These are phyloP conservation scores for Eueremaeus valkanovi DNA, from an alignment of 2,888 invertebrate genomes.

Conservation along the genomic window DNA sequence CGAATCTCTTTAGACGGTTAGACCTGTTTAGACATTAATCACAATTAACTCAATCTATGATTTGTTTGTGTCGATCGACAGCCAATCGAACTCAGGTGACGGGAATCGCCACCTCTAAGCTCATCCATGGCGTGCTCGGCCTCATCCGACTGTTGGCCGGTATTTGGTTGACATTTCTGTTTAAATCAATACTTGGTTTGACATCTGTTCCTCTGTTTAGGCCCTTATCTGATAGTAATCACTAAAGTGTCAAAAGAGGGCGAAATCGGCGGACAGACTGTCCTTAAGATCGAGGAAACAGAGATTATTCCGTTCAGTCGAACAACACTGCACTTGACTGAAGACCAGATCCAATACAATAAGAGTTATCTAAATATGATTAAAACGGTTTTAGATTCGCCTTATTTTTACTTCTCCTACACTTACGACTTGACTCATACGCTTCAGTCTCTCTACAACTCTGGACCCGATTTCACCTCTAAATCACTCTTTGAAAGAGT, in stretches of 20 bases:
- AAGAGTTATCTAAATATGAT: conserved; percentile 78
- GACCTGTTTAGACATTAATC: not conserved
- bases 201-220: not conserved
- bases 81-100: conserved; percentile 11
- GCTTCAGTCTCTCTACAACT: conserved; percentile 75
- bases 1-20: conserved; percentile 67
- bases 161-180: conserved; percentile 43
- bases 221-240: conserved; percentile 76
- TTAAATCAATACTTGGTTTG: not conserved
- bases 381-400: conserved; percentile 71
- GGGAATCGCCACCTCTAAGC: conserved; percentile 47
- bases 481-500: conserved; percentile 54
- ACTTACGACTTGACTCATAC: conserved; percentile 89
- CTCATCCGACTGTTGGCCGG: conserved; percentile 71
- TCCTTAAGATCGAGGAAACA: conserved; percentile 71
- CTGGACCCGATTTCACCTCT: conserved; percentile 75
- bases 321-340: conserved; percentile 76
- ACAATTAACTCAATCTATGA: not conserved
- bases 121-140: conserved; percentile 82
- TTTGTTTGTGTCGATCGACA: not conserved
- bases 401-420: conserved; percentile 88
- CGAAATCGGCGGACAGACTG: conserved; percentile 66
- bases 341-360: conserved; percentile 77
- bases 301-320: conserved; percentile 70
- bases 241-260: conserved; percentile 79